Conservation (phyloP, 2,888 invertebrate species). For the Lasioglossum malachurum region DNA sequence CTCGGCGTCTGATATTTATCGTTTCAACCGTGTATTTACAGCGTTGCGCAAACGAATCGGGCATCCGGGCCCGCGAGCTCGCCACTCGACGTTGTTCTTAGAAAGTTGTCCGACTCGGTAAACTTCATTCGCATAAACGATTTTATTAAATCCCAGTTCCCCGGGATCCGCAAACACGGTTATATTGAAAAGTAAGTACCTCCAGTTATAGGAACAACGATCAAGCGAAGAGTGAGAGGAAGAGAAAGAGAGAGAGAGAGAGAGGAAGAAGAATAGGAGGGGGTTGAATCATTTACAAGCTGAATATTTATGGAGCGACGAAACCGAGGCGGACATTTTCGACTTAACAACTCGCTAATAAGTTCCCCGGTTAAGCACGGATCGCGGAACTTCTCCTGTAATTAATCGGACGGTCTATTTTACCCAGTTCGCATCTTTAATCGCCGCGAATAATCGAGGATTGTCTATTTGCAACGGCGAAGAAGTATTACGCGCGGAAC, state of each 20-base stretch:
- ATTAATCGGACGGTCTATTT: slow-evolving; percentile 50
- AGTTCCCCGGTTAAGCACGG: slow-evolving; percentile 49
- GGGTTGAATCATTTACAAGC: slow-evolving; percentile 49
- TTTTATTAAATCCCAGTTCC: slow-evolving; percentile 68
- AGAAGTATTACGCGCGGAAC: background rate
- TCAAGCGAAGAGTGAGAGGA: slow-evolving; percentile 16
- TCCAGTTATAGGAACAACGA: slow-evolving; percentile 54
- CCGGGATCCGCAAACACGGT: slow-evolving; percentile 67
- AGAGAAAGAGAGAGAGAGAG: background rate
- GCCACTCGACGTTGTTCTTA: slow-evolving; percentile 47
- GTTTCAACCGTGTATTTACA: slow-evolving; percentile 31
- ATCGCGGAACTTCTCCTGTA: slow-evolving; percentile 40
- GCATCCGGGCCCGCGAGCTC: background rate
- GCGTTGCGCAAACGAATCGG: slow-evolving; percentile 31
- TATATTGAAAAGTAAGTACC: slow-evolving; percentile 65
- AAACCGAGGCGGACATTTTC: slow-evolving; percentile 62
- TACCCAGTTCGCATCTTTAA: slow-evolving; percentile 20
- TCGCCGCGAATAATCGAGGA: slow-evolving; percentile 13
- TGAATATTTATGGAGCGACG: slow-evolving; percentile 69
- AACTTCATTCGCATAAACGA: slow-evolving; percentile 69
- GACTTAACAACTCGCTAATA: slow-evolving; percentile 61
- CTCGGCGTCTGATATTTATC: slow-evolving; percentile 32
- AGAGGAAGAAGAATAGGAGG: background rate
- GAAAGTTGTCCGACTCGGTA: slow-evolving; percentile 50
- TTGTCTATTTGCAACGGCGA: slow-evolving; percentile 4